Conservation (phyloP, 2,113 vertebrate genomes). For the Catharus fuscescens region DNA sequence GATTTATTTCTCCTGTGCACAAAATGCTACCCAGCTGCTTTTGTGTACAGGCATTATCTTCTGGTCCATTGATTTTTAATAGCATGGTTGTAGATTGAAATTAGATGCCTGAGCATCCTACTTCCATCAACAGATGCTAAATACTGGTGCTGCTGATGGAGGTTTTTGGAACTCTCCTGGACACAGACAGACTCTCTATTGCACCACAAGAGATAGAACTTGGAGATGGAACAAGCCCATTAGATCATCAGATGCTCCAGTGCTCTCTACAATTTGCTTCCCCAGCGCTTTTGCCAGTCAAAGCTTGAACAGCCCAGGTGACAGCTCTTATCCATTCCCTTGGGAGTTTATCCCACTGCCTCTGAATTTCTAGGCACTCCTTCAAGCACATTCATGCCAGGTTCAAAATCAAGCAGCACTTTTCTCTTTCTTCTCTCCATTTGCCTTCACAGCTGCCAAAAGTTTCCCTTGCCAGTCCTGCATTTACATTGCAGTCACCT, state of each 20-base stretch:
- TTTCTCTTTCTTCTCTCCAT: not conserved
- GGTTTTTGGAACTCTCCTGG: not conserved
- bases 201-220: not conserved
- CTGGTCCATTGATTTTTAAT: slow-evolving; percentile 36
- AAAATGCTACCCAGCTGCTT: not conserved
- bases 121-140: not conserved
- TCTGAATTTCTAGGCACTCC: not conserved
- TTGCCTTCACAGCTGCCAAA: not conserved
- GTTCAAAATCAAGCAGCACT: not conserved
- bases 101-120: not conserved
- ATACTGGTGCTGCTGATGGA: not conserved
- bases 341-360: not conserved
- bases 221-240: not conserved
- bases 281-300: not conserved
- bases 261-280: not conserved
- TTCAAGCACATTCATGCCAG: not conserved
- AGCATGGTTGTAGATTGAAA: not conserved
- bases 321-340: not conserved
- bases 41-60: slow-evolving; percentile 9
- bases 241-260: not conserved
- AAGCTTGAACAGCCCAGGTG: not conserved
- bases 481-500: not conserved
- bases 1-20: slow-evolving; percentile 1
- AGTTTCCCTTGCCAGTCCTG: not conserved
- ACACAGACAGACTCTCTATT: not conserved